These are phyloP conservation scores for Hesperia comma DNA, from an alignment of 2,888 invertebrate species.

Conservation along the genomic window DNA sequence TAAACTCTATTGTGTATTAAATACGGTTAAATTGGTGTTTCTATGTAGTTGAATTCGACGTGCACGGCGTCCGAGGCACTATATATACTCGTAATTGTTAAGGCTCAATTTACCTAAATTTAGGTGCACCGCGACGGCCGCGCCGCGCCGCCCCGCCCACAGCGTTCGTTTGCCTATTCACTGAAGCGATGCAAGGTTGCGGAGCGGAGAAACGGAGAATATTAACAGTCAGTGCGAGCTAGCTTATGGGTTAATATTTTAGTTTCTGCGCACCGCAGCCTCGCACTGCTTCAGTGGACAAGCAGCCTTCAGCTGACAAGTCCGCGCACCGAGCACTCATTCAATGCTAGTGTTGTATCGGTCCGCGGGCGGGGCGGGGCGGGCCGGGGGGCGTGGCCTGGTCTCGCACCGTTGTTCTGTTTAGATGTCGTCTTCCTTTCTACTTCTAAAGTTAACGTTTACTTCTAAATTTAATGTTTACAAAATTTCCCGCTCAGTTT, in stretches of 20 bases:
- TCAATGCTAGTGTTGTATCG: no score
- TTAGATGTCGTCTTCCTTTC: slow-evolving; percentile 31
- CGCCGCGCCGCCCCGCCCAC: background rate
- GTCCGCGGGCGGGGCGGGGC: no score
- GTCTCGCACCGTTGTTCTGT: slow-evolving; percentile 15
- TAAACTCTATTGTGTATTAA: slow-evolving; percentile 26
- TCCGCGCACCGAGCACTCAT: no score
- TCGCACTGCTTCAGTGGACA: no score
- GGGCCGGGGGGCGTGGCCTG: no score
- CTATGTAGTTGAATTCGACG: slow-evolving; percentile 12
- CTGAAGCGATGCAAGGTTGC: no score
- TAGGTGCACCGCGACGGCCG: background rate
- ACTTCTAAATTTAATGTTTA: slow-evolving; percentile 18
- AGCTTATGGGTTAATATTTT: no score
- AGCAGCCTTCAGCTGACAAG: no score
- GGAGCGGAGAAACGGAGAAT: no score
- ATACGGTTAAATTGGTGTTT: slow-evolving; percentile 20
- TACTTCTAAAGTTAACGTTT: slow-evolving; percentile 3
- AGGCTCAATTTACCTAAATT: slow-evolving; percentile 21
- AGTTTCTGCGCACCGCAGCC: no score
- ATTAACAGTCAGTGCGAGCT: no score
- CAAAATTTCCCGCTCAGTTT: slow-evolving; percentile 42
- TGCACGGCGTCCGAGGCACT: background rate
- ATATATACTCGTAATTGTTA: slow-evolving; percentile 1
- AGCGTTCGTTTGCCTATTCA: no score